Conservation (phyloP, 2,888 invertebrate species). For the Oxyscelio sp. region DNA sequence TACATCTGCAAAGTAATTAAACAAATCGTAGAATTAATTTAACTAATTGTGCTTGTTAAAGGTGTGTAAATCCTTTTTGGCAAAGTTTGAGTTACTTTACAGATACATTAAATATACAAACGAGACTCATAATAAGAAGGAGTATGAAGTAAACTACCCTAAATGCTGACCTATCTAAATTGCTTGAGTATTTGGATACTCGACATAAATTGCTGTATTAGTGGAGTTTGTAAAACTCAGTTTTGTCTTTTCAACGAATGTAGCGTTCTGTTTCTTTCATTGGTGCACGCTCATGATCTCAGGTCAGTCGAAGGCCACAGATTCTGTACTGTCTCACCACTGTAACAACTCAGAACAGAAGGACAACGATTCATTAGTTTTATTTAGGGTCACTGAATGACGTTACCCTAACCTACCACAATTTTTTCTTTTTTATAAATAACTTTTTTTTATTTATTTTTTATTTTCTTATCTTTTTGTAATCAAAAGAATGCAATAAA, state of each 20-base stretch:
- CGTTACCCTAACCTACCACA: conserved; percentile 82
- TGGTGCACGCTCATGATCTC: conserved; percentile 88
- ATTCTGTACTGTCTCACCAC: conserved; percentile 89
- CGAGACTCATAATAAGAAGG: conserved; percentile 84
- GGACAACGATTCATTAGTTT: conserved; percentile 89
- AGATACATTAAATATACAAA: conserved; percentile 4
- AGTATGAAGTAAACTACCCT: conserved; percentile 84
- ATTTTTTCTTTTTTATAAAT: conserved; percentile 31
- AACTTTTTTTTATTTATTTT: conserved; percentile 22
- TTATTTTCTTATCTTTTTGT: conserved; percentile 40
- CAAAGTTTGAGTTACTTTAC: conserved; percentile 13
- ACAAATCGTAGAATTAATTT: not conserved
- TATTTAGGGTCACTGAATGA: conserved; percentile 84
- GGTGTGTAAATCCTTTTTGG: conserved; percentile 19
- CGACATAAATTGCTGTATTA: no score
- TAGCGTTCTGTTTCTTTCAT: conserved; percentile 88
- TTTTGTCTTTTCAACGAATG: no score
- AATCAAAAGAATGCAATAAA: conserved; percentile 57
- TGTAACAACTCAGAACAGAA: conserved; percentile 90
- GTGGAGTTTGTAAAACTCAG: no score
- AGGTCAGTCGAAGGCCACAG: conserved; percentile 89
- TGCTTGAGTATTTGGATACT: no score
- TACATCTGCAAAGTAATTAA: conserved; percentile 6
- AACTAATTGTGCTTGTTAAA: not conserved
- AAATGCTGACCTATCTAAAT: conserved; percentile 88